Conservation (phyloP, 2,888 invertebrate species). For the Lycocerus yunnanus region DNA sequence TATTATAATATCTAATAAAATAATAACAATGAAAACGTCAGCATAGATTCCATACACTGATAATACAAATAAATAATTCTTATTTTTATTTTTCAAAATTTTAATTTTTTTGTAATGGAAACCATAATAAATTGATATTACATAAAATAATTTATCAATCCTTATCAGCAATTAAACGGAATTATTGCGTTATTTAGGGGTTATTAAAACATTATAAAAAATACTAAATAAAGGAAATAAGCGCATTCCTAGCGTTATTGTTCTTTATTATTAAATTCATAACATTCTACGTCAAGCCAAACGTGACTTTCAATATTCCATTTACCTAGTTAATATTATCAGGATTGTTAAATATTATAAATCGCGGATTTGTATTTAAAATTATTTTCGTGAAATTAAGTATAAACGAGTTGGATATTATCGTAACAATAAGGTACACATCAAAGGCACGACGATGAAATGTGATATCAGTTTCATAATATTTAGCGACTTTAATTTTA, state of each 20-base stretch:
- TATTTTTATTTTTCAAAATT: too few relatives aligned
- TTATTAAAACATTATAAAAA: background rate
- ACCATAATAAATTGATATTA: background rate
- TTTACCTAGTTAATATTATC: background rate
- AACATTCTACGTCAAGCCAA: constrained; percentile 7
- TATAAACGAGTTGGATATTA: background rate
- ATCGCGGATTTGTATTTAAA: background rate
- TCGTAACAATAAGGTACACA: background rate
- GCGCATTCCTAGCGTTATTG: constrained; percentile 17
- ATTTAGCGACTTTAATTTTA: background rate
- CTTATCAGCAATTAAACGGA: background rate
- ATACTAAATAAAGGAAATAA: constrained; percentile 12
- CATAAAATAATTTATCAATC: background rate
- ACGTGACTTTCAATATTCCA: constrained; percentile 16
- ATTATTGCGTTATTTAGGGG: background rate
- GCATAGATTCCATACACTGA: too few relatives aligned
- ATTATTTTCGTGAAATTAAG: background rate
- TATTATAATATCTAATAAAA: background rate
- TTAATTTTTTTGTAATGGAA: background rate
- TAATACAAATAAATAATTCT: too few relatives aligned
- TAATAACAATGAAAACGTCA: background rate
- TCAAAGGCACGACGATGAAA: background rate
- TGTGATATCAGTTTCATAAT: background rate
- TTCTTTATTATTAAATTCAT: constrained; percentile 19
- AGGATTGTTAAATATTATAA: background rate